phyloP scores from a whole-genome alignment of 1,140 invertebrate genomes.

The Formica selysi region DNA sequence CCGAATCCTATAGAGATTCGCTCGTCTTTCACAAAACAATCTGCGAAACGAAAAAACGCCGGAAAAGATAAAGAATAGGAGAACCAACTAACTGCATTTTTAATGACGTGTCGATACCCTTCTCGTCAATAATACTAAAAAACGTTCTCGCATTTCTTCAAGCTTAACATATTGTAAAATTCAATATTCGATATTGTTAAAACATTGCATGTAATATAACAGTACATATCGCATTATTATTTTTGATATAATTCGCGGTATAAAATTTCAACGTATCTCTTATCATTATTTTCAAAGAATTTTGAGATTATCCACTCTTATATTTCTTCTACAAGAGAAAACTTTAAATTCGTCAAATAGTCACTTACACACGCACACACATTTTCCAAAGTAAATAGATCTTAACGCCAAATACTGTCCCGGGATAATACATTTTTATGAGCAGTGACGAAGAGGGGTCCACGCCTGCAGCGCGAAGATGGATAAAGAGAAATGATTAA shows the following conservation, averaged over 20 bases:
- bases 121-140: too few species aligned
- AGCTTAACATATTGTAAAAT: neutral
- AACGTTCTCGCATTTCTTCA: neutral
- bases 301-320: neutral
- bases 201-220: neutral
- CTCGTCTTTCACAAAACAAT: conserved; percentile 24
- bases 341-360: conserved; percentile 6
- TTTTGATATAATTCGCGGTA: neutral
- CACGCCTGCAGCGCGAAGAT: neutral
- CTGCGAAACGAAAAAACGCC: neutral
- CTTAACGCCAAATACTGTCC: conserved; percentile 22
- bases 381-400: conserved; percentile 40
- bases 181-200: neutral
- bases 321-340: neutral
- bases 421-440: conserved; percentile 58
- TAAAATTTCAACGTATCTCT: neutral
- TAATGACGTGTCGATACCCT: neutral
- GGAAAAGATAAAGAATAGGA: neutral
- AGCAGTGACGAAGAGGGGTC: conserved; percentile 12
- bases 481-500: conserved; percentile 64
- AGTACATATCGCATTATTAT: neutral
- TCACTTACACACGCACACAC: neutral
- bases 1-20: neutral
- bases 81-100: neutral
- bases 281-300: neutral